A percentile compares a stretch with the other conserved stretches of the same genome.
phyloP scores from a whole-genome alignment of 2,113 vertebrate species.

The Hemiprocne comata region DNA sequence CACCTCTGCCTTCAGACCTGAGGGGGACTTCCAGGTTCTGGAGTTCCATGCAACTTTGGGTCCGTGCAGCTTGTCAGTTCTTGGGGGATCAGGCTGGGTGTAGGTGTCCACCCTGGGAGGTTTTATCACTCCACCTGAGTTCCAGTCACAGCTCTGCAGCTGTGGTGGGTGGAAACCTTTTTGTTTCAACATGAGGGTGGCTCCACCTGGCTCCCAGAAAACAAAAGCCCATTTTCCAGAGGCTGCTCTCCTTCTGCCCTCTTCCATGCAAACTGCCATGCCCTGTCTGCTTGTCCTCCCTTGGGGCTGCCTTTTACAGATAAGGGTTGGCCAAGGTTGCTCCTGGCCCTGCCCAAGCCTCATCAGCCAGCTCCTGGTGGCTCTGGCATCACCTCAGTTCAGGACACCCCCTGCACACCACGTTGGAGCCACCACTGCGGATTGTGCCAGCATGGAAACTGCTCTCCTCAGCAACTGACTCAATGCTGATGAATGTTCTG shows the following conservation, averaged over 20 bases:
- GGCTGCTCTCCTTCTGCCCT: neutral
- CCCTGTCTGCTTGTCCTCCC: accelerated
- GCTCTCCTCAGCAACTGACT: neutral
- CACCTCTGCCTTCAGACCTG: neutral
- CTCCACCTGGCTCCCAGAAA: neutral
- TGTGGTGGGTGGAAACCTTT: neutral
- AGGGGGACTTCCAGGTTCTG: neutral
- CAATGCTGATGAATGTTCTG: neutral
- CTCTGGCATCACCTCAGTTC: neutral
- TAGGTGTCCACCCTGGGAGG: neutral
- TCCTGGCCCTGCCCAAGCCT: neutral
- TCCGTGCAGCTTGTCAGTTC: neutral
- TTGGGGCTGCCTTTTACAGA: neutral
- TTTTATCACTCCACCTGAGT: neutral
- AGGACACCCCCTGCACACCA: accelerated
- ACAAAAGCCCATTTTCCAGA: neutral
- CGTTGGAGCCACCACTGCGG: accelerated
- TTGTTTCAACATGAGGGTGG: neutral
- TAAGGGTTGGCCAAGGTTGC: neutral
- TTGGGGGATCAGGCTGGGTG: neutral
- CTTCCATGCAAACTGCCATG: no score
- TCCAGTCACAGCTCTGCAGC: neutral
- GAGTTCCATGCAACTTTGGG: neutral
- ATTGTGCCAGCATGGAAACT: neutral
- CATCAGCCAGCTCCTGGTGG: neutral